Evolutionary conservation across 2,888 invertebrate genomes (phyloP).

Genomic region (Cordylochernes scorpioides): DNA sequence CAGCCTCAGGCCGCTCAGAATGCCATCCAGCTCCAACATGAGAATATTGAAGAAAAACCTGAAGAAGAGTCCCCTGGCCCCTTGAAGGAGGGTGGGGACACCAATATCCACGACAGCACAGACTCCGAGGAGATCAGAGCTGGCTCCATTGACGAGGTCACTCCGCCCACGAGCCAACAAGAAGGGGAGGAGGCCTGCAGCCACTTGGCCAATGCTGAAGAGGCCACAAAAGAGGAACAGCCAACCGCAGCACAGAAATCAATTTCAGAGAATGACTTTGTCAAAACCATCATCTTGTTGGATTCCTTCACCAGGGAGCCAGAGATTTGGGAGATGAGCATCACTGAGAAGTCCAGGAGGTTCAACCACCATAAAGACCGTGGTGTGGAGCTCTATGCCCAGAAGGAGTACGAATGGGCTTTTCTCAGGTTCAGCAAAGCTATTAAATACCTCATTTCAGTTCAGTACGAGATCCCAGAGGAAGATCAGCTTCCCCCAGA

Average conservation of each 20-base stretch:
- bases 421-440: constrained; percentile 11
- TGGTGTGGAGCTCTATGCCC: constrained; percentile 9
- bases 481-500: constrained; percentile 5
- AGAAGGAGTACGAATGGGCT: constrained; percentile 9
- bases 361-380: constrained; percentile 12
- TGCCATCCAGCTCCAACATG: neutral
- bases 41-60: neutral
- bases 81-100: neutral
- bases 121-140: neutral
- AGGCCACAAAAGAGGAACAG: neutral
- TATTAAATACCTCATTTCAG: constrained; percentile 11
- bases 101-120: neutral
- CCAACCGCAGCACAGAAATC: neutral
- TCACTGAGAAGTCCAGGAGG: constrained; percentile 12
- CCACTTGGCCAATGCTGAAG: constrained; percentile 1
- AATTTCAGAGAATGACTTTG: neutral
- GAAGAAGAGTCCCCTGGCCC: neutral
- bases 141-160: too few species aligned
- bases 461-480: constrained; percentile 11
- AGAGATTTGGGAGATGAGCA: constrained; percentile 13
- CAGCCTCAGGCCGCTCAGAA: neutral
- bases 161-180: too few species aligned
- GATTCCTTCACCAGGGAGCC: constrained; percentile 9
- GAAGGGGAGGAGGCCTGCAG: too few species aligned
- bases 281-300: constrained; percentile 6